These are phyloP conservation scores for Empis livida DNA, from an alignment of 2,888 invertebrate genomes.

Conservation along the genomic window DNA sequence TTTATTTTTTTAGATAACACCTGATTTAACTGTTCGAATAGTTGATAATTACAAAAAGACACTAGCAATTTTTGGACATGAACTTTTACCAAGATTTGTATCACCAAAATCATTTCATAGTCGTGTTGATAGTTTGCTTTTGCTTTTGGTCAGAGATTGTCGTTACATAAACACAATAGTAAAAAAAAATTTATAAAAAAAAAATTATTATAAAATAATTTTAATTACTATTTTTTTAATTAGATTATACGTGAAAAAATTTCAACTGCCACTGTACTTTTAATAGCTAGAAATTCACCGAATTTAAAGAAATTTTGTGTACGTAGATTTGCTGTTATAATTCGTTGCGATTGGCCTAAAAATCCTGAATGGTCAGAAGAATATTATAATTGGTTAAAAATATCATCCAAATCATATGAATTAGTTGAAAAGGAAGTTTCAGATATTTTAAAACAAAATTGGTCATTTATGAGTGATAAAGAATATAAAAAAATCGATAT, in stretches of 20 bases:
- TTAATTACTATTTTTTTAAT: neutral
- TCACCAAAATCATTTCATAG: conserved; percentile 54
- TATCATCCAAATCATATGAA: conserved; percentile 48
- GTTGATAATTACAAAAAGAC: conserved; percentile 49
- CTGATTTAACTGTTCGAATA: conserved; percentile 40
- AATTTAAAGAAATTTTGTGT: conserved; percentile 50
- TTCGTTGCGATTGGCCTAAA: conserved; percentile 55
- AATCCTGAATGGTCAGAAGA: conserved; percentile 53
- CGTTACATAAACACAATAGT: conserved; percentile 55
- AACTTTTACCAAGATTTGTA: conserved; percentile 51
- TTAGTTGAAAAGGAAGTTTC: conserved; percentile 54
- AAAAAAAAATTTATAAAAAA: conserved; percentile 18
- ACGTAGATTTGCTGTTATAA: conserved; percentile 56
- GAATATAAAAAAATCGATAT: conserved; percentile 43
- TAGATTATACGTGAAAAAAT: conserved; percentile 61
- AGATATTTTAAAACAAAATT: conserved; percentile 49
- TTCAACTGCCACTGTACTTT: conserved; percentile 61
- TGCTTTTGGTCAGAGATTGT: conserved; percentile 54
- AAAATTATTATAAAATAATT: neutral
- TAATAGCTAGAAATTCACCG: conserved; percentile 52
- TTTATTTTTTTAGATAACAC: conserved; percentile 32
- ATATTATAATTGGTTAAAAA: conserved; percentile 52
- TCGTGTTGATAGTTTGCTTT: conserved; percentile 52
- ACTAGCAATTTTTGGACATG: conserved; percentile 52
- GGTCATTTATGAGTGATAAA: conserved; percentile 53